A percentile compares a stretch with the other conserved stretches of the same genome.
phyloP scores from a whole-genome alignment of 2,888 invertebrate genomes.

The Eutolmus rufibarbis region DNA sequence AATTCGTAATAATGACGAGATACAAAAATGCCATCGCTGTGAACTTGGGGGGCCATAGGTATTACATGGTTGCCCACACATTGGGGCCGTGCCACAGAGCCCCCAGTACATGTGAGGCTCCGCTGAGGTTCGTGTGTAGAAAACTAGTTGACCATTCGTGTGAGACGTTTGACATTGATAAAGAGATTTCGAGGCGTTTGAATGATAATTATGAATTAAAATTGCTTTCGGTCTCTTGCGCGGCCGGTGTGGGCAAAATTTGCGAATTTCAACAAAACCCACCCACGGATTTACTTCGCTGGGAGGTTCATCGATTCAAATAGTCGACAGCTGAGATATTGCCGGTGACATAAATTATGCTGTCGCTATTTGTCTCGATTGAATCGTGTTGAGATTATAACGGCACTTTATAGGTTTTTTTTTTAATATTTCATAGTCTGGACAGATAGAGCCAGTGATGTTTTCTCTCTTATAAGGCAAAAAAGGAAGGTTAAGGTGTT shows the following conservation, averaged over 20 bases:
- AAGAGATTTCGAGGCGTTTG: background rate
- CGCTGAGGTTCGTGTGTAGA: background rate
- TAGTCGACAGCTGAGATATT: background rate
- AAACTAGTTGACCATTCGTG: constrained; percentile 11
- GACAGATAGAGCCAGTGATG: background rate
- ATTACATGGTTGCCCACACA: background rate
- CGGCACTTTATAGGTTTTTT: background rate
- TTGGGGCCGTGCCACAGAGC: background rate
- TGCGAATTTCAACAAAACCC: background rate
- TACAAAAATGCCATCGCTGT: background rate
- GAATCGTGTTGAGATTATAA: background rate
- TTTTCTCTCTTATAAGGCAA: background rate
- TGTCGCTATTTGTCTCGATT: background rate
- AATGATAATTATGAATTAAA: background rate
- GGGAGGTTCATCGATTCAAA: background rate
- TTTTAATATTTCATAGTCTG: background rate
- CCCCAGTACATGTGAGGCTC: background rate
- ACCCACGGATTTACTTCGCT: background rate
- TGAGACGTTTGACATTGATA: constrained; percentile 4
- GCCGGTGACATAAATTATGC: background rate
- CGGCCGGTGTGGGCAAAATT: background rate
- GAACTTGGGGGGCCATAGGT: background rate
- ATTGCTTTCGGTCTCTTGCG: background rate
- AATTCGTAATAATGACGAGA: background rate
- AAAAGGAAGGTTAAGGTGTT: background rate